Base-by-base conservation (phyloP, 2,113 vertebrate species). In the Sphyrna mokarran region DNA sequence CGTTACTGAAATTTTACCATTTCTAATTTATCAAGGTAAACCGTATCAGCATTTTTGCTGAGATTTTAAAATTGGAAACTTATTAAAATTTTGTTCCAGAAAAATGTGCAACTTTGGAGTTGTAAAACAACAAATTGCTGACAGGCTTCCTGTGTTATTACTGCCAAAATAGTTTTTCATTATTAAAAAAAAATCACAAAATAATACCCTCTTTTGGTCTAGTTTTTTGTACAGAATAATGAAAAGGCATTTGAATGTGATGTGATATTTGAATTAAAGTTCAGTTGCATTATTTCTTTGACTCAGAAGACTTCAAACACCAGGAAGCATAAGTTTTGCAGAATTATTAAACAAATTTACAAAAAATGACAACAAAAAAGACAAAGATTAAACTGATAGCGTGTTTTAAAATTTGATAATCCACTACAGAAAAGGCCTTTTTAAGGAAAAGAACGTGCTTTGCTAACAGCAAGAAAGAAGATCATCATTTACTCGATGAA, bases 1-100 rank as follows among this genome's bases (percentile, higher is more conserved):
- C 97, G 97, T 99, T 99, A 98, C 99, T 99, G 94, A 99, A 98
- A 98, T 98, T 98, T 98, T 97, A 98, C 98, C 97, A 98, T 98
- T 96, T 98, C 98, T 98, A 98, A 99, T 99, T 98, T 98, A 98
- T 99, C 98, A 99, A 98, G 97, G 97, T 97, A 97, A 98, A 97
- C 97, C 43, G 96, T 97, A 98, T 98, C 98, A 98, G 97, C 97
- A 97, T 96, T 97, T 98, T 98, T 99, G 98, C 99, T 99, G 98
- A 99, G 98, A 98, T 98, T 98, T 98, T 98, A 98, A 97, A 98
- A 98, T 98, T 96, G 96, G 33, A 98, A 98, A 97, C 98, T 98
- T 98, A 99, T 98, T 98, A 98, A 97, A 97, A 97, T 97, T 97
- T 97, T 98, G 98, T 97, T 66, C 89, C 61, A 97, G 96, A 98